Evolutionary conservation across 2,113 vertebrate species (phyloP).

Genomic region (Chelonoidis abingdonii): DNA sequence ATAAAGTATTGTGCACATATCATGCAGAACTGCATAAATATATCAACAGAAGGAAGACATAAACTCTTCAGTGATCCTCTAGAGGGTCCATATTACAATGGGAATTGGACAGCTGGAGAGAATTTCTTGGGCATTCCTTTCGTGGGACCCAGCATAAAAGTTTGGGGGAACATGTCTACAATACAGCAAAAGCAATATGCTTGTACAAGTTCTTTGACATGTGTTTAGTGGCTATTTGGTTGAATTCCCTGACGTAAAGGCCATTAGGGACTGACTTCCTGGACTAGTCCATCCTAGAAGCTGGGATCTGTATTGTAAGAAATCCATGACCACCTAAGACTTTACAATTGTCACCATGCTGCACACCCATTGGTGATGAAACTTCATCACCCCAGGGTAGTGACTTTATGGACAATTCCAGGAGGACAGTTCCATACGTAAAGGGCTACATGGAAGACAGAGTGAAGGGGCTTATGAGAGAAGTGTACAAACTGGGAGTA

Average conservation of each 20-base stretch:
- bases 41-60: not conserved
- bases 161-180: not conserved
- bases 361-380: not conserved
- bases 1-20: not conserved
- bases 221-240: not conserved
- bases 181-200: not conserved
- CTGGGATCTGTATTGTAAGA: not conserved
- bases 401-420: not conserved
- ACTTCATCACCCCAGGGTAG: not conserved
- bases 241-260: not conserved
- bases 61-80: not conserved
- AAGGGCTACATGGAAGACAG: not conserved
- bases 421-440: not conserved
- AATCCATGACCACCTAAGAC: not conserved
- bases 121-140: not conserved
- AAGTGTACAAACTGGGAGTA: not conserved
- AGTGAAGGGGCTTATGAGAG: not conserved
- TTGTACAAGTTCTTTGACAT: accelerated
- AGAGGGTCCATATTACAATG: not conserved
- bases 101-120: not conserved
- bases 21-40: not conserved
- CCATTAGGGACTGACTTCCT: not conserved
- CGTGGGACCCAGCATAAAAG: not conserved
- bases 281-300: not conserved
- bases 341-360: not conserved